Conservation (phyloP, 1,140 invertebrate genomes). For the Trichonephila clavata region DNA sequence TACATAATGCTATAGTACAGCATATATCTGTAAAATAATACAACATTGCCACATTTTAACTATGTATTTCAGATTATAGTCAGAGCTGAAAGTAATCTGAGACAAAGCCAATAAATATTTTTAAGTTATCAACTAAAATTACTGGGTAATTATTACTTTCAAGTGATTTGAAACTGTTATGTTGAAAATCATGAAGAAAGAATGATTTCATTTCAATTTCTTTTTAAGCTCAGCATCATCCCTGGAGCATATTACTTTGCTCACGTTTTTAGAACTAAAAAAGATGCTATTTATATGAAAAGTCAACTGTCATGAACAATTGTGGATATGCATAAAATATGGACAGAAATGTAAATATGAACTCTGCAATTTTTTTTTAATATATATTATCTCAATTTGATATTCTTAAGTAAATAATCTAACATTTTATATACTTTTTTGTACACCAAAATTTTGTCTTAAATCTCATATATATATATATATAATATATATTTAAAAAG, state of each 20-base stretch:
- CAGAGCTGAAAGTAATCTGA: conserved; percentile 57
- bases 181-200: background rate
- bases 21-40: conserved; percentile 33
- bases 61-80: conserved; percentile 20
- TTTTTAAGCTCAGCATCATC: conserved; percentile 39
- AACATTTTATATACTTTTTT: conserved; percentile 15
- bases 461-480: background rate
- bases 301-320: background rate
- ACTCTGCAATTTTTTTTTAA: background rate
- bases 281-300: conserved; percentile 9
- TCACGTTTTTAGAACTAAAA: background rate
- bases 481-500: conserved; percentile 16
- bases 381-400: background rate
- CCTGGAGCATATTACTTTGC: background rate
- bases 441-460: conserved; percentile 8
- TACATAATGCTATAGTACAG: conserved; percentile 36
- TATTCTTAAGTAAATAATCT: conserved; percentile 8
- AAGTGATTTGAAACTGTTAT: background rate
- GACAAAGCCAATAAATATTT: background rate
- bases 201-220: background rate
- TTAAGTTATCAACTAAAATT: background rate
- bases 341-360: conserved; percentile 22
- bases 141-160: background rate
- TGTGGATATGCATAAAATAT: conserved; percentile 42
- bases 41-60: conserved; percentile 47